Evolutionary conservation across 1,140 invertebrate genomes (phyloP).

Genomic region (Tetragonula clypearis): DNA sequence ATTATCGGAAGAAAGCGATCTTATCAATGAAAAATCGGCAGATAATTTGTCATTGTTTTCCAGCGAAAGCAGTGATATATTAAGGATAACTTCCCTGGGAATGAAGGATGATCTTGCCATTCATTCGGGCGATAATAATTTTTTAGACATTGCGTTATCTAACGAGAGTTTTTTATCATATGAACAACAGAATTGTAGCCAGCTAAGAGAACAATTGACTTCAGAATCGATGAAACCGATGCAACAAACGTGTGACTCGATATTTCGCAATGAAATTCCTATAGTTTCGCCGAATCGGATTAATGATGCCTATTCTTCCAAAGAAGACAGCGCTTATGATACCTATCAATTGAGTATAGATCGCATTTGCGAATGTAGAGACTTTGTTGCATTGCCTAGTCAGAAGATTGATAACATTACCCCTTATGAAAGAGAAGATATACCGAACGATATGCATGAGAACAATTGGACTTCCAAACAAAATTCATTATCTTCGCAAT

Average conservation of each 20-base stretch:
- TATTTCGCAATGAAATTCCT: not conserved
- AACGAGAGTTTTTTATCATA: not conserved
- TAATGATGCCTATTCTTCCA: not conserved
- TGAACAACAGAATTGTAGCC: not conserved
- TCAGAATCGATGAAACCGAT: not conserved
- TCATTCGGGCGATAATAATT: too few relatives aligned
- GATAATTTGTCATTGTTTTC: not conserved
- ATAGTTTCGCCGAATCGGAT: not conserved
- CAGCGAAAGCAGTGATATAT: not conserved
- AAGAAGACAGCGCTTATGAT: conserved; percentile 36
- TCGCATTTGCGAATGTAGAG: not conserved
- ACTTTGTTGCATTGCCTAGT: not conserved
- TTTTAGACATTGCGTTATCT: not conserved
- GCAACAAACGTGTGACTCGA: not conserved
- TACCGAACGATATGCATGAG: not conserved
- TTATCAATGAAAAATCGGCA: not conserved
- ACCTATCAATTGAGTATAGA: not conserved
- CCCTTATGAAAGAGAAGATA: not conserved
- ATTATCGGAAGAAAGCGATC: not conserved
- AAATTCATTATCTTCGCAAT: not conserved
- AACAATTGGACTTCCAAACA: not conserved
- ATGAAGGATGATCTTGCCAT: too few relatives aligned
- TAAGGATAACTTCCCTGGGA: too few relatives aligned
- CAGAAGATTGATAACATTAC: not conserved
- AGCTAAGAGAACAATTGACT: not conserved